Percentiles rank a stretch among this genome's conserved stretches.
Evolutionary conservation across 1,140 invertebrate species (phyloP).

Genomic region (Akabosia matsudoensis): DNA sequence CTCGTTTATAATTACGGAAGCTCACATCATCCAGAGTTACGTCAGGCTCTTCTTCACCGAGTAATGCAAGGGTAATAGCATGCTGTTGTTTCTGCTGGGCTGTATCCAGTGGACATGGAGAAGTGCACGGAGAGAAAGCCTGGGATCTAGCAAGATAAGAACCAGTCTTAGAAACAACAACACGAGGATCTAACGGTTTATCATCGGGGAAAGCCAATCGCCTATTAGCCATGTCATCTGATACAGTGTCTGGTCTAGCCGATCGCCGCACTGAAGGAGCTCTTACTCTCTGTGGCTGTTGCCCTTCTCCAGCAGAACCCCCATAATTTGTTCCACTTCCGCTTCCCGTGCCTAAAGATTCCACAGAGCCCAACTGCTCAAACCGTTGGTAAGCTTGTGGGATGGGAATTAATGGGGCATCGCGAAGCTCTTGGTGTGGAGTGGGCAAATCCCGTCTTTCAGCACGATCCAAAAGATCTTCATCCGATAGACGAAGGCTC

Average conservation of each 20-base stretch:
- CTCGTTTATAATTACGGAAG: slow-evolving; percentile 71
- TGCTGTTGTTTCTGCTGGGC: neutral
- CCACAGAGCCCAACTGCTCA: slow-evolving; percentile 46
- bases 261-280: slow-evolving; percentile 51
- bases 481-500: slow-evolving; percentile 68
- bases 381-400: slow-evolving; percentile 29
- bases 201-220: slow-evolving; percentile 61
- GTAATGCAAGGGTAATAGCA: neutral
- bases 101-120: slow-evolving; percentile 30
- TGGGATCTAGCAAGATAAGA: slow-evolving; percentile 71
- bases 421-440: slow-evolving; percentile 49
- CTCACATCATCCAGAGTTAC: slow-evolving; percentile 77
- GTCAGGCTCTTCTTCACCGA: slow-evolving; percentile 66
- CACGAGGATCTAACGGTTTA: slow-evolving; percentile 47
- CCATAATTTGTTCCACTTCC: slow-evolving; percentile 22
- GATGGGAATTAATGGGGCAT: slow-evolving; percentile 24
- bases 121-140: slow-evolving; percentile 53
- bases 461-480: slow-evolving; percentile 72
- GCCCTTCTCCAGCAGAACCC: slow-evolving; percentile 1
- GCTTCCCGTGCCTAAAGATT: slow-evolving; percentile 39
- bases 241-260: slow-evolving; percentile 61
- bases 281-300: slow-evolving; percentile 44
- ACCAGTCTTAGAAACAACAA: slow-evolving; percentile 61
- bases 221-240: slow-evolving; percentile 76
- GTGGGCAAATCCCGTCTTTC: slow-evolving; percentile 70